phyloP scores from a whole-genome alignment of 2,797 vertebrate species.

The Oreochromis mossambicus region DNA sequence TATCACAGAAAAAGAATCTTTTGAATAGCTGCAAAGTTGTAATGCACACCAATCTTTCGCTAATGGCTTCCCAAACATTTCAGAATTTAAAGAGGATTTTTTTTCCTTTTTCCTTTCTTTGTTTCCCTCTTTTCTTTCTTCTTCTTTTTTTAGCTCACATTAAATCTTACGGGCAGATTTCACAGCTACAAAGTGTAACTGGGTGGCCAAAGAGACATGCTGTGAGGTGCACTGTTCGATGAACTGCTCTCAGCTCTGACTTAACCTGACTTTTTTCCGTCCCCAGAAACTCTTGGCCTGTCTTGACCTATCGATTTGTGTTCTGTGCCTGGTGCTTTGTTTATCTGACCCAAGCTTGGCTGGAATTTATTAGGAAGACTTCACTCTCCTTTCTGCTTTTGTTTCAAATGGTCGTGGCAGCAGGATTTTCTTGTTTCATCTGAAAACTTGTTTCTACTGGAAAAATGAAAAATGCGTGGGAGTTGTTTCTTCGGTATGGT shows the following conservation, averaged over 20 bases:
- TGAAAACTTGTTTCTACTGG: not conserved
- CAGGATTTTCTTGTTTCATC: not conserved
- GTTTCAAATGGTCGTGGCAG: not conserved
- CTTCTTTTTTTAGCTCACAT: not conserved
- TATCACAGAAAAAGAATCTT: not conserved
- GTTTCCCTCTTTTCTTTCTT: not conserved
- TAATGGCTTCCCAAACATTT: not conserved
- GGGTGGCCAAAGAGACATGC: not conserved
- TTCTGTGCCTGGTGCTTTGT: slow-evolving; percentile 42
- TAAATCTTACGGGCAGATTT: not conserved
- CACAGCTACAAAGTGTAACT: not conserved
- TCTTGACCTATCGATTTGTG: slow-evolving; percentile 37
- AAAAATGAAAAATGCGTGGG: not conserved
- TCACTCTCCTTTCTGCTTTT: not conserved
- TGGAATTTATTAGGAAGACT: slow-evolving; percentile 29
- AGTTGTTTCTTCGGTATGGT: not conserved
- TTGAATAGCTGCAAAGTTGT: not conserved
- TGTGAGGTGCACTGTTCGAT: not conserved
- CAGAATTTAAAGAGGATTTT: not conserved
- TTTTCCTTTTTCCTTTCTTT: not conserved
- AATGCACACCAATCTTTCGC: not conserved
- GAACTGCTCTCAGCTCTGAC: slow-evolving; percentile 3
- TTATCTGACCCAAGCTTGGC: slow-evolving; percentile 37
- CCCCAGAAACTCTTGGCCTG: slow-evolving; percentile 30
- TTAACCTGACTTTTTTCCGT: not conserved